Base-by-base conservation (phyloP, 1,140 invertebrate genomes). In the Drosophila saltans region DNA sequence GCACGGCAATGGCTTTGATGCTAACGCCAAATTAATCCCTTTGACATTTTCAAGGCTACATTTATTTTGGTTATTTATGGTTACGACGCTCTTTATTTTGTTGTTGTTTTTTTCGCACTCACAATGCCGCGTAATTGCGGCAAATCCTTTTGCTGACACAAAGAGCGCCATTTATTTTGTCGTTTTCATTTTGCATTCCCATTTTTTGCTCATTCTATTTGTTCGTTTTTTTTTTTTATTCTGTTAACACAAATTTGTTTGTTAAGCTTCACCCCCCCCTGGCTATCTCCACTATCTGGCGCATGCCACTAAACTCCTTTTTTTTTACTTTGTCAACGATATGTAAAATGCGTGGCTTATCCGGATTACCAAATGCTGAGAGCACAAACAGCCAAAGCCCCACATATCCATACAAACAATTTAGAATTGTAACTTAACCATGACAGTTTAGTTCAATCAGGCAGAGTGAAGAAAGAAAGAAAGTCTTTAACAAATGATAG, bases 261-360 rank as follows among this genome's bases (percentile, higher is more conserved):
- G 75, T 77, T 78, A 78, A 78, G 75, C 75, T 26, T 45, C 28
- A 52, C 69, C 75, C 69, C 57, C 57, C 7, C 11, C 16, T 16
- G 16, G 16, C 5, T 28, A n/a, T 26, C 61, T 28, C 61, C 61
- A 30, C 68, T 48, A 56, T 66, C 69, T 26, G 45, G 21, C 24
- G 36, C 8, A 10, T 72, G 58, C 24, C 67, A 8, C 16, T 41
- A 58, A 66, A 60, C 58, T 16, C 59, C 72, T 30, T 33, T 39
- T 66, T 69, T 78, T 78, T 78, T 2, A 3, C 4, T 36, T 62
- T 66, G 57, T 36, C 73, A 65, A 72, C 75, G 75, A 78, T 78
- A 78, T 78, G 75, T 78, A 78, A 78, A 78, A 78, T 78, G 75
- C 75, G 68, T 78, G 75, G 75, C 75, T 78, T 78, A 78, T 78